These are phyloP conservation scores for Cirrhinus mrigala DNA, from an alignment of 2,797 vertebrate genomes.

Conservation along the genomic window DNA sequence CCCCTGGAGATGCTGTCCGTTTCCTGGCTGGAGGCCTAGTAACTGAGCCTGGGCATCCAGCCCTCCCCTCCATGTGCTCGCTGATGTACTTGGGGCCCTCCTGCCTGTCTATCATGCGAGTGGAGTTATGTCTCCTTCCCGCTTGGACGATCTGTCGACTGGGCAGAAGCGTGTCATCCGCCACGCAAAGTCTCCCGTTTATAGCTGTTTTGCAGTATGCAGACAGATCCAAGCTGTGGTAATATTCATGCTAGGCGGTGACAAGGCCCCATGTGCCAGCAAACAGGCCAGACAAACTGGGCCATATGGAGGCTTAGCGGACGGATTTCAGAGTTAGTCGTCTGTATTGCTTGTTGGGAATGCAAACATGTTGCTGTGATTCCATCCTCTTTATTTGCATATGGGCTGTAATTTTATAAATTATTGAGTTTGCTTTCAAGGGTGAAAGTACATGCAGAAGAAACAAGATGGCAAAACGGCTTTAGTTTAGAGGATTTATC, in stretches of 20 bases:
- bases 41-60: conserved; percentile 29
- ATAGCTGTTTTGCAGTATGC: conserved; percentile 28
- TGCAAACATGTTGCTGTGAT: not conserved
- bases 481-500: not conserved
- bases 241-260: conserved; percentile 37
- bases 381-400: conserved; percentile 10
- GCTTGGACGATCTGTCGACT: conserved; percentile 47
- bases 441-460: not conserved
- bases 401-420: conserved; percentile 14
- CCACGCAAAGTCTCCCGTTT: conserved; percentile 33
- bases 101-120: conserved; percentile 47
- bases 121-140: conserved; percentile 37
- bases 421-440: conserved; percentile 3
- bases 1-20: conserved; percentile 34
- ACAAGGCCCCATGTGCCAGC: conserved; percentile 49
- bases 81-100: conserved; percentile 41
- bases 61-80: conserved; percentile 36
- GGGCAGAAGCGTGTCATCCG: conserved; percentile 18
- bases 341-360: conserved; percentile 31
- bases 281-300: conserved; percentile 52
- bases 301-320: conserved; percentile 52
- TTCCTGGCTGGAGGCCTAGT: conserved; percentile 38
- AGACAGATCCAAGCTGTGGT: conserved; percentile 43
- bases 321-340: conserved; percentile 25
- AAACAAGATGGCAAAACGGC: not conserved